Evolutionary conservation across 2,113 vertebrate species (phyloP).

Genomic region (Saguinus imperator): DNA sequence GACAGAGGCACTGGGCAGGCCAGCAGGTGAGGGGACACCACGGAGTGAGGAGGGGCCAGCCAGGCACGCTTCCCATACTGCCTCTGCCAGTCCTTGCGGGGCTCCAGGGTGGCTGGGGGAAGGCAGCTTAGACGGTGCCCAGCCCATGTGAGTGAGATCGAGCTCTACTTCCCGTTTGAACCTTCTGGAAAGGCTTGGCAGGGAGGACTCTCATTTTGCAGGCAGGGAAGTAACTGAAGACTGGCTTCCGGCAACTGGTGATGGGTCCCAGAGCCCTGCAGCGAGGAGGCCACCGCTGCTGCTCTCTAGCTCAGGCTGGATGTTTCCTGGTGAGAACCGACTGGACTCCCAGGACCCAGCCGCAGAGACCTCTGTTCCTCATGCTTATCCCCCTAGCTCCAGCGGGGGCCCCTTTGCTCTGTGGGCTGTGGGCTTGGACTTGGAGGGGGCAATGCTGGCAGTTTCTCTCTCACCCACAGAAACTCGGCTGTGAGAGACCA

Average conservation of each 20-base stretch:
- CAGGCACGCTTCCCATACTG: accelerated
- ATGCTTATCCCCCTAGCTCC: accelerated
- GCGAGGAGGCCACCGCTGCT: neutral
- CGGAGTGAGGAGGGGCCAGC: neutral
- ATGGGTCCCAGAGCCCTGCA: no score
- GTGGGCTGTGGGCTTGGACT: accelerated
- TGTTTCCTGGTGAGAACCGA: neutral
- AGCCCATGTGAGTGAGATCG: neutral
- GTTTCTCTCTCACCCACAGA: no score
- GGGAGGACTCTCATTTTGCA: accelerated
- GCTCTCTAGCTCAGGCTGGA: neutral
- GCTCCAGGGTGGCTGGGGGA: accelerated
- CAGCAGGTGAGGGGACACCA: neutral
- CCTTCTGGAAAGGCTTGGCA: neutral
- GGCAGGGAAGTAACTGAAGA: neutral
- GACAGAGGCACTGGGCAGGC: accelerated
- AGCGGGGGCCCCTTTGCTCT: accelerated
- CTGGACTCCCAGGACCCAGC: neutral
- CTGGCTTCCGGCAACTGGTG: neutral
- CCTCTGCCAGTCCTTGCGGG: accelerated
- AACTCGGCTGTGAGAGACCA: neutral
- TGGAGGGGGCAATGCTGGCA: neutral
- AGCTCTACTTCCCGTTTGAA: neutral
- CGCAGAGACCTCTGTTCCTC: accelerated
- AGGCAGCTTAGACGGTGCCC: accelerated